Evolutionary conservation across 2,888 invertebrate species (phyloP).

Genomic region (Tromatobia lineatoria): DNA sequence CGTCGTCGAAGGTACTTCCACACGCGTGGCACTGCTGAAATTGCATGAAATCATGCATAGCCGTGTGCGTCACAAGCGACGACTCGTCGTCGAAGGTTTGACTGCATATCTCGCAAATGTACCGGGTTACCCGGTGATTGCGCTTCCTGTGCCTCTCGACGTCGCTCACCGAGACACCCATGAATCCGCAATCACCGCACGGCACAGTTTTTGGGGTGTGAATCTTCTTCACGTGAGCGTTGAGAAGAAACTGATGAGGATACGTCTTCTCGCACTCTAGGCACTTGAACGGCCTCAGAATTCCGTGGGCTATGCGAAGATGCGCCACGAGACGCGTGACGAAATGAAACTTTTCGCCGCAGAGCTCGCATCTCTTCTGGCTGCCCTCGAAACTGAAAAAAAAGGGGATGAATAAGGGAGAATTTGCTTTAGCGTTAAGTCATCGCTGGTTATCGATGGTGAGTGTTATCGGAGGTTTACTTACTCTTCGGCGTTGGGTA

Average conservation of each 20-base stretch:
- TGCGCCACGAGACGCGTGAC: slow-evolving; percentile 80
- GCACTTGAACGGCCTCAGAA: slow-evolving; percentile 80
- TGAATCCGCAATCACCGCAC: slow-evolving; percentile 78
- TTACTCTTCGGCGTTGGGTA: slow-evolving; percentile 60
- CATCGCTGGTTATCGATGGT: not conserved
- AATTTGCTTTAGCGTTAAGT: slow-evolving; percentile 13
- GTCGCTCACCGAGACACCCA: slow-evolving; percentile 76
- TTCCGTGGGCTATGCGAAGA: slow-evolving; percentile 77
- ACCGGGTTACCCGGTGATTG: slow-evolving; percentile 70
- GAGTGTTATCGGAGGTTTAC: slow-evolving; percentile 38
- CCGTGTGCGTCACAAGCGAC: slow-evolving; percentile 72
- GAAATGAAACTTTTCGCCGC: slow-evolving; percentile 79
- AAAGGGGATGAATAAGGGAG: slow-evolving; percentile 8
- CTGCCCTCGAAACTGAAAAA: slow-evolving; percentile 74
- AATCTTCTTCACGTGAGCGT: slow-evolving; percentile 79
- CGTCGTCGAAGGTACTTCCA: slow-evolving; percentile 75
- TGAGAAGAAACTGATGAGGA: slow-evolving; percentile 79
- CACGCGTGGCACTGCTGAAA: slow-evolving; percentile 77
- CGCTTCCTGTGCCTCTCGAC: slow-evolving; percentile 77
- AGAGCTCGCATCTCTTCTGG: slow-evolving; percentile 77
- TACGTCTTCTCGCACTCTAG: slow-evolving; percentile 78
- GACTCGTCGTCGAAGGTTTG: slow-evolving; percentile 74
- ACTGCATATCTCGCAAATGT: slow-evolving; percentile 77
- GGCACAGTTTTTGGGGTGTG: slow-evolving; percentile 77
- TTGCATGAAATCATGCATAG: slow-evolving; percentile 76